Percentiles rank a stretch among this genome's conserved stretches.
Evolutionary conservation across 2,113 vertebrate species (phyloP).

Genomic region (Notiomystis cincta): DNA sequence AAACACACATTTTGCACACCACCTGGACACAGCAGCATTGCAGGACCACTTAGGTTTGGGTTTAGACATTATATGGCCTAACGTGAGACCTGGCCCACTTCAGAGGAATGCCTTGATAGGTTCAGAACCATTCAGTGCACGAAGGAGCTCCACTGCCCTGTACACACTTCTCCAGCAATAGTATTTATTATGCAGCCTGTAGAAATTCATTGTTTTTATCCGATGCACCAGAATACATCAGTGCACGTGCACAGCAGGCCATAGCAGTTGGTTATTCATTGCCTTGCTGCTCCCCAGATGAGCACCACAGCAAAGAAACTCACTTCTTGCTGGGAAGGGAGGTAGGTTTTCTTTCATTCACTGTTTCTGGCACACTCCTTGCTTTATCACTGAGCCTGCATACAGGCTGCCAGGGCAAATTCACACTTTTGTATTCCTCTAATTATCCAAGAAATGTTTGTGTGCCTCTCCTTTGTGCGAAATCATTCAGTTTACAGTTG

Average conservation of each 20-base stretch:
- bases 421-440: background rate
- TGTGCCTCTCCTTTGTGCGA: background rate
- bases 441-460: background rate
- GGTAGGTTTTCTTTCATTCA: background rate
- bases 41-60: background rate
- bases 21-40: background rate
- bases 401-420: background rate
- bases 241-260: background rate
- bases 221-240: background rate
- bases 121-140: background rate
- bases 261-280: background rate
- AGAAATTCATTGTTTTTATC: background rate
- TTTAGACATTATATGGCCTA: background rate
- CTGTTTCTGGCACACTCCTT: background rate
- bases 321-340: background rate
- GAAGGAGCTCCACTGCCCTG: background rate
- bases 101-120: background rate
- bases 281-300: background rate
- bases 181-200: background rate
- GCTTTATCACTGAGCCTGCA: background rate
- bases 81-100: background rate
- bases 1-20: background rate
- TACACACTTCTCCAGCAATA: background rate
- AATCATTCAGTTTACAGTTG: background rate
- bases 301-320: background rate